Evolutionary conservation across 2,888 invertebrate species (phyloP).

Genomic region (Ormyrus thymus): DNA sequence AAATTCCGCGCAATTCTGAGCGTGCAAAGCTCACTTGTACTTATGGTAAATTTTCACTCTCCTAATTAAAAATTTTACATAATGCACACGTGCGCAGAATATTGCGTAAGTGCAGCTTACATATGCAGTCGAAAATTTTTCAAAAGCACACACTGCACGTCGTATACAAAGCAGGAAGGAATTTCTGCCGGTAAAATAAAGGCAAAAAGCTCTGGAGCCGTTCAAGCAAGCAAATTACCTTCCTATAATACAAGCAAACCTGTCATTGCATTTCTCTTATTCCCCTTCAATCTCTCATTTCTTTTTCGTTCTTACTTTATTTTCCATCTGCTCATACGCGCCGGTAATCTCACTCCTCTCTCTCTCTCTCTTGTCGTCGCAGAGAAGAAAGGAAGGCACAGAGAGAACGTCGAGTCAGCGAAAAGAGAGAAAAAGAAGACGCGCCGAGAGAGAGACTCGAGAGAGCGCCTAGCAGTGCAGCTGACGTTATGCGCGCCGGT

Average conservation of each 20-base stretch:
- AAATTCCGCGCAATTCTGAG: too few relatives aligned
- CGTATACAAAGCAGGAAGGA: too few relatives aligned
- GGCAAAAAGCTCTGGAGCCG: neutral
- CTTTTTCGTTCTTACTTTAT: slow-evolving; percentile 8
- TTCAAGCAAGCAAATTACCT: slow-evolving; percentile 5
- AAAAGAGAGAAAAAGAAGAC: slow-evolving; percentile 11
- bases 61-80: too few relatives aligned
- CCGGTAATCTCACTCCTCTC: neutral
- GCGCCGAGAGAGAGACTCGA: neutral
- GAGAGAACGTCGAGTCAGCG: neutral
- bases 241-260: neutral
- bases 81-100: too few relatives aligned
- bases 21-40: too few relatives aligned
- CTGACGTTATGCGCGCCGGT: slow-evolving; percentile 18
- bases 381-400: neutral
- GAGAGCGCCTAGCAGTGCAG: neutral
- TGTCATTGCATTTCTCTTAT: neutral
- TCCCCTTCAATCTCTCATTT: neutral
- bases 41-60: too few relatives aligned
- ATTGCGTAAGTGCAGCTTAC: too few relatives aligned
- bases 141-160: too few relatives aligned
- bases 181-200: too few relatives aligned
- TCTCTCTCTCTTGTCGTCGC: slow-evolving; percentile 11
- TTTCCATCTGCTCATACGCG: neutral
- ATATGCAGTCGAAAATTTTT: too few relatives aligned